phyloP scores from a whole-genome alignment of 2,888 invertebrate genomes.

The Abscondita cerata region DNA sequence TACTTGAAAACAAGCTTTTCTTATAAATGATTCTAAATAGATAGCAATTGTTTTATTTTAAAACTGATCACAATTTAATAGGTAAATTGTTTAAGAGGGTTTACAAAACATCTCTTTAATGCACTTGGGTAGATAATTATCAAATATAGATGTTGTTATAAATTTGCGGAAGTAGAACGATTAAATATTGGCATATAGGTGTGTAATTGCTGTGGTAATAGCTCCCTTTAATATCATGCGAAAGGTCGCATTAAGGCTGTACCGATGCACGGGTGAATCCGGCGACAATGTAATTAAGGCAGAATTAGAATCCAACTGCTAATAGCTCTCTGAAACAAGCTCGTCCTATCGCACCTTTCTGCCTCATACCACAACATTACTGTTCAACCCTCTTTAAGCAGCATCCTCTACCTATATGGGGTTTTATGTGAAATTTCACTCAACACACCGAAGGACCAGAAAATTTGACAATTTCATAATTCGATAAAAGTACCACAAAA shows the following conservation, averaged over 20 bases:
- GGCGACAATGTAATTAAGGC: conserved; percentile 57
- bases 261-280: conserved; percentile 47
- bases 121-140: conserved; percentile 28
- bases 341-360: conserved; percentile 35
- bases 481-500: conserved; percentile 13
- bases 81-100: too few relatives aligned
- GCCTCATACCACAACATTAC: conserved; percentile 15
- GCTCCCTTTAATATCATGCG: conserved; percentile 56
- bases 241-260: conserved; percentile 53
- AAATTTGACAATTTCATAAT: conserved; percentile 12
- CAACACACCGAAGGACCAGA: conserved; percentile 10
- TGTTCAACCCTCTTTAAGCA: conserved; percentile 10
- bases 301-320: conserved; percentile 54
- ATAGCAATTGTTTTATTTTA: too few relatives aligned
- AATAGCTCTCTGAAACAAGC: conserved; percentile 39
- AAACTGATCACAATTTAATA: too few relatives aligned
- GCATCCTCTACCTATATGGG: conserved; percentile 9
- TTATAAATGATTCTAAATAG: too few relatives aligned
- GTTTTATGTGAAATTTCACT: conserved; percentile 16
- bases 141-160: conserved; percentile 29
- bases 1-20: too few relatives aligned
- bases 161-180: conserved; percentile 40
- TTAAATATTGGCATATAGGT: conserved; percentile 52
- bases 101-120: background rate
- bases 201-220: conserved; percentile 54